Conservation (phyloP, 35 echinoderm and acorn worm genomes). For the Ptychodera flava region DNA sequence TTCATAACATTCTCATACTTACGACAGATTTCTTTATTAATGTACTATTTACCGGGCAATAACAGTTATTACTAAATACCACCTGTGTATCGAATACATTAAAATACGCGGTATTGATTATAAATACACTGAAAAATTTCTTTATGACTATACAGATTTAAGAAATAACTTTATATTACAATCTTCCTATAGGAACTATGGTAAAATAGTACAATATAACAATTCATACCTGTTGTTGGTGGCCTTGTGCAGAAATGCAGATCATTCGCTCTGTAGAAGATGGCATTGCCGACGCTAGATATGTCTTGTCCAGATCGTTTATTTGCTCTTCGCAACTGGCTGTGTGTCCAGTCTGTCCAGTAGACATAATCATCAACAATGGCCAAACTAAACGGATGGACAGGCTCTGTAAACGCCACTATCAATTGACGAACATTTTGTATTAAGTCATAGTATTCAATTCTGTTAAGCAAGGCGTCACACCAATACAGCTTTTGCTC, state of each 20-base stretch:
- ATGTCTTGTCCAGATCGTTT: neutral
- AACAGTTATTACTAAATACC: no score
- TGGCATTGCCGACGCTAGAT: neutral
- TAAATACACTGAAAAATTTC: no score
- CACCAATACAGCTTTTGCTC: neutral
- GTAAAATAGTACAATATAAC: no score
- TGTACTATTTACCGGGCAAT: no score
- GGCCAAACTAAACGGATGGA: neutral
- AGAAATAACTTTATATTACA: no score
- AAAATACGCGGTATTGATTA: no score
- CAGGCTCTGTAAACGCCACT: neutral
- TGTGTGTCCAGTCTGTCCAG: neutral
- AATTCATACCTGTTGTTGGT: no score
- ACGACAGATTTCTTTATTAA: no score
- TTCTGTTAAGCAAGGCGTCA: neutral
- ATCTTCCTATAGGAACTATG: no score
- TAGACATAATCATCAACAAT: neutral
- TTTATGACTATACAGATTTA: no score
- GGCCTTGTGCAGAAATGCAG: neutral
- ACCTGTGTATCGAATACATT: no score
- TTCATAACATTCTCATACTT: no score
- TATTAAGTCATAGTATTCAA: neutral
- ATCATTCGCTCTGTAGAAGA: neutral
- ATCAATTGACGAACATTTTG: neutral
- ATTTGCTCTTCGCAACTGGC: neutral